phyloP scores from a whole-genome alignment of 2,888 invertebrate genomes.

The Camptogramma bilineatum region DNA sequence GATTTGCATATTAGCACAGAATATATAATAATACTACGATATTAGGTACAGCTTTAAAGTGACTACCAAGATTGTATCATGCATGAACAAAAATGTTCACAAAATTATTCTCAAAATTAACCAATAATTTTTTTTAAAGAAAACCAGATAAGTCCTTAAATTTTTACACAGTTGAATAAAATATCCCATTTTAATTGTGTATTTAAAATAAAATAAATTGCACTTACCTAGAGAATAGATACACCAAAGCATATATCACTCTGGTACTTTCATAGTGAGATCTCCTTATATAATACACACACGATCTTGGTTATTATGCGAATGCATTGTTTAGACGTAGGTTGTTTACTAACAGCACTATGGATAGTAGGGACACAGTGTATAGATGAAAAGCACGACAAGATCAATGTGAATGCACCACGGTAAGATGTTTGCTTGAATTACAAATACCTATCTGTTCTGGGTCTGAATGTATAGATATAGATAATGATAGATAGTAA shows the following conservation, averaged over 20 bases:
- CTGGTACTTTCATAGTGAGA: conserved; percentile 41
- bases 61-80: too few species aligned
- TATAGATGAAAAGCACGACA: neutral
- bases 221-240: neutral
- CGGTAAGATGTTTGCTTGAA: too few species aligned
- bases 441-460: too few species aligned
- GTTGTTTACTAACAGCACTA: conserved; percentile 34
- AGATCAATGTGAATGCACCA: neutral
- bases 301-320: conserved; percentile 33
- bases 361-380: conserved; percentile 31
- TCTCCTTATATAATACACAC: conserved; percentile 51
- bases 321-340: conserved; percentile 44
- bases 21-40: too few species aligned
- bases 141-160: too few species aligned
- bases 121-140: too few species aligned
- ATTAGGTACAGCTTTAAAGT: too few species aligned
- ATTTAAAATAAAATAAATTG: neutral
- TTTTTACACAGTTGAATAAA: too few species aligned
- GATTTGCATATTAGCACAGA: neutral
- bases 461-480: too few species aligned
- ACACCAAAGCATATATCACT: neutral
- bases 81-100: neutral
- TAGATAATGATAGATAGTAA: too few species aligned
- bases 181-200: too few species aligned
- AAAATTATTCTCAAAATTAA: too few species aligned